phyloP scores from a whole-genome alignment of 2,797 vertebrate species.

The Dallia pectoralis region DNA sequence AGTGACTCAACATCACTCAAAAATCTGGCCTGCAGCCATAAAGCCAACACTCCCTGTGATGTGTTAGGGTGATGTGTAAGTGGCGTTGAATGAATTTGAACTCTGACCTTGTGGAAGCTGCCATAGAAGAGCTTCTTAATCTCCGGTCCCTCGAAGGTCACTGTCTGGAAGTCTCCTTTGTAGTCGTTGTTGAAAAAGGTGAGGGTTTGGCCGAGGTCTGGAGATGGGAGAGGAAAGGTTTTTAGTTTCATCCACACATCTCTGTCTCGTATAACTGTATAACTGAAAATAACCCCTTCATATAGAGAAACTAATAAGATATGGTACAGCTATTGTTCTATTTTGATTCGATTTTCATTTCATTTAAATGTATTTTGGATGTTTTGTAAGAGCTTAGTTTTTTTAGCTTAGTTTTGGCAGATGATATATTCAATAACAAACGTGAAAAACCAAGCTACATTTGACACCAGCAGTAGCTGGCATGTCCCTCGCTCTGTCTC shows the following conservation, averaged over 20 bases:
- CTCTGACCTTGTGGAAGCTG: constrained; percentile 93
- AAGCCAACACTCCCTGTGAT: not conserved
- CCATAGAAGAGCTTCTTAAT: constrained; percentile 93
- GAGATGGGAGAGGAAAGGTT: constrained; percentile 19
- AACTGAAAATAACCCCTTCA: too few relatives aligned
- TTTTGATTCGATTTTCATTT: too few relatives aligned
- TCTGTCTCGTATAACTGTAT: too few relatives aligned
- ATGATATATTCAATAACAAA: too few relatives aligned
- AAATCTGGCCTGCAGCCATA: not conserved
- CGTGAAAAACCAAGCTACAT: too few relatives aligned
- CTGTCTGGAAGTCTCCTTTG: constrained; percentile 88
- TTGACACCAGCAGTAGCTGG: not conserved
- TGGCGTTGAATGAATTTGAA: not conserved
- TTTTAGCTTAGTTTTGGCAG: too few relatives aligned
- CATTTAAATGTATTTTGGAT: too few relatives aligned
- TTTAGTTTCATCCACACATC: not conserved
- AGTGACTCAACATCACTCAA: not conserved
- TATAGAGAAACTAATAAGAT: too few relatives aligned
- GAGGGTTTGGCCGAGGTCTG: constrained; percentile 91
- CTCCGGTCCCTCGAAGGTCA: constrained; percentile 90
- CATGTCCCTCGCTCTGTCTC: not conserved
- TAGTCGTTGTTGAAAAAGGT: constrained; percentile 96
- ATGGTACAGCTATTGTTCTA: too few relatives aligned
- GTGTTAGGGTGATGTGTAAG: not conserved
- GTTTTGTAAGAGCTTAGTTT: too few relatives aligned